These are phyloP conservation scores for Aphyosemion australe DNA, from an alignment of 2,113 vertebrate species.

Conservation along the genomic window DNA sequence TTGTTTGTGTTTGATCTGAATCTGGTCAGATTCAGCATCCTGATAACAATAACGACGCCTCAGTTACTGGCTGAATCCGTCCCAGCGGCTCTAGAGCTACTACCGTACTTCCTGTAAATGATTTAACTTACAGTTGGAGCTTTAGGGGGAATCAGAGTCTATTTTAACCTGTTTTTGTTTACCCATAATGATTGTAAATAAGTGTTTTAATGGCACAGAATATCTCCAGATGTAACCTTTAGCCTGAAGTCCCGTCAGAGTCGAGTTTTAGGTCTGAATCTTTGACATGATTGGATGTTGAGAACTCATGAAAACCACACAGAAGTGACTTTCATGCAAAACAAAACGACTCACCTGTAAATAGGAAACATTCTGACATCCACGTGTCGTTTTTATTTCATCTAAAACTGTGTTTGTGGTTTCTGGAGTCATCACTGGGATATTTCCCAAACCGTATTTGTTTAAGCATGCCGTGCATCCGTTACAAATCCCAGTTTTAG, in stretches of 20 bases:
- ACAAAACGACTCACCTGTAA: background rate
- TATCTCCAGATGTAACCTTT: constrained; percentile 18
- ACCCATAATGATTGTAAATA: constrained; percentile 41
- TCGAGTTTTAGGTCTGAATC: constrained; percentile 11
- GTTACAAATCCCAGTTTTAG: constrained; percentile 17
- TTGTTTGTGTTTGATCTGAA: background rate
- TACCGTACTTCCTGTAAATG: constrained; percentile 65
- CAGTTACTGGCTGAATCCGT: constrained; percentile 8
- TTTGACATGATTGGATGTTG: constrained; percentile 55
- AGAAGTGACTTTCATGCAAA: constrained; percentile 32
- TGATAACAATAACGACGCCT: constrained; percentile 11
- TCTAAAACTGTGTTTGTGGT: background rate
- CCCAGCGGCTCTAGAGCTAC: constrained; percentile 40
- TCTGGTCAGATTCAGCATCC: background rate
- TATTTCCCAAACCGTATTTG: constrained; percentile 26
- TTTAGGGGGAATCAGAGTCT: constrained; percentile 8
- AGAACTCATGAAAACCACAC: constrained; percentile 24
- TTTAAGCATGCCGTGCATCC: constrained; percentile 58
- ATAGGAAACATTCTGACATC: constrained; percentile 5
- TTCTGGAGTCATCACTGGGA: too few relatives aligned
- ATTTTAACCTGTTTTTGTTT: constrained; percentile 23
- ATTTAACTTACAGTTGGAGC: constrained; percentile 59
- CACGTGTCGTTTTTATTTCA: constrained; percentile 4
- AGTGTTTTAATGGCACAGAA: constrained; percentile 22
- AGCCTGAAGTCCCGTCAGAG: background rate